Base-by-base conservation (phyloP, 92 coral and sea anemone species). In the Siderastrea radians region DNA sequence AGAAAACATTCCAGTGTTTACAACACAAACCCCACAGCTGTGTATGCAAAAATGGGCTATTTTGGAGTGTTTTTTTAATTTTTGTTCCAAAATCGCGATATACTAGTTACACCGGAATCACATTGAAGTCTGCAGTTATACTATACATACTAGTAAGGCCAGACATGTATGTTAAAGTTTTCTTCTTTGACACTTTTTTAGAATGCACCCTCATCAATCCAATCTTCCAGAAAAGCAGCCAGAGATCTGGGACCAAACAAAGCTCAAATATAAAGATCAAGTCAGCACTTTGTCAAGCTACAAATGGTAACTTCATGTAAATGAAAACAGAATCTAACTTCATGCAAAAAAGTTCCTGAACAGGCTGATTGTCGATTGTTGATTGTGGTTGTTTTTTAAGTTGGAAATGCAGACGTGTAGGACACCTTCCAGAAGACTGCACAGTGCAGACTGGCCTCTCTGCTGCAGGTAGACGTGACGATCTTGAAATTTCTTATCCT, bases 401-500 rank as follows among this genome's bases (percentile, higher is more conserved):
- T 45, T 93, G 93, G 90, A 91, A 91, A 61, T 96, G 99, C 68
- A 84, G 89, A 19, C 91, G 99, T 74, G 90, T 91, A 12, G 99
- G 99, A 47, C 99, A 96, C 87, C 90, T 96, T 43, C 91, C 99
- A 68, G 95, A 93, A 54, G 98, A 96, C 74, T 96, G 99, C 48
- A 96, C 99, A 14, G 92, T 94, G 53, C 26, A 60, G 68, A 57
- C 54, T 77, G 8, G 45, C 47, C 44, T 52, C 69, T 17, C 73
- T 3, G 8, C 84, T 79, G 48, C 83, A 82, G 96, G 94, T 94
- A 88, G 54, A 71, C 7, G 26, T 6, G 4, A 52, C 46, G 38
- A 26, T 26, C 38, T 26, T 26, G 38, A 26, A 26, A 26, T 26
- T 26, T 26, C 38, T 26, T 26, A 26, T 26, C 38, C 38, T 26